These are phyloP conservation scores for Uropsilus gracilis DNA, from an alignment of 2,113 vertebrate species.

Conservation along the genomic window DNA sequence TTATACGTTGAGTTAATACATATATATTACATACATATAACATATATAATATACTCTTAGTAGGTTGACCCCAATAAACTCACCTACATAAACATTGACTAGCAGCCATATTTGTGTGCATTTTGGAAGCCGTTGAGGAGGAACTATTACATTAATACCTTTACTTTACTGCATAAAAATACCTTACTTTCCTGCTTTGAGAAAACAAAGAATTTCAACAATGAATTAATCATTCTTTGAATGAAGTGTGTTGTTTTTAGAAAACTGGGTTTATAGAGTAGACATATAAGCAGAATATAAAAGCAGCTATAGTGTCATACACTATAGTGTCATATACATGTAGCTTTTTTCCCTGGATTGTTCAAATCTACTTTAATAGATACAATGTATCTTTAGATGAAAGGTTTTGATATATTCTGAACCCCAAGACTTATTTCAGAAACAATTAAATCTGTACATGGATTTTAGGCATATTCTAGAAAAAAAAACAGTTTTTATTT, in stretches of 20 bases:
- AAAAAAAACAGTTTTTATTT: constrained; percentile 47
- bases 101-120: not conserved
- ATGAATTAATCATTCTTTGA: constrained; percentile 26
- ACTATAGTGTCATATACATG: too few relatives aligned
- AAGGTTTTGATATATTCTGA: not conserved
- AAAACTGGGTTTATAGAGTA: not conserved
- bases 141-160: not conserved
- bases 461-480: constrained; percentile 36
- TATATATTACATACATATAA: too few relatives aligned
- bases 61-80: not conserved
- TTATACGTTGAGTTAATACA: not conserved
- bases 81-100: not conserved
- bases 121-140: not conserved
- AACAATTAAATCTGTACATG: constrained; percentile 43
- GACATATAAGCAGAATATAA: constrained; percentile 25
- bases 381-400: constrained; percentile 22
- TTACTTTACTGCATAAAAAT: not conserved
- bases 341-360: constrained; percentile 41
- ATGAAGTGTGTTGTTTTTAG: constrained; percentile 8
- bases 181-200: constrained; percentile 26
- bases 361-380: not conserved
- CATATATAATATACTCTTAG: not conserved
- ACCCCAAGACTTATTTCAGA: constrained; percentile 53
- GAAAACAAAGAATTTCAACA: constrained; percentile 40
- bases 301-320: not conserved